Percentiles rank a stretch among this genome's conserved stretches.
Conservation (phyloP, 1,140 invertebrate species). For the Panagrolaimus sp. region DNA sequence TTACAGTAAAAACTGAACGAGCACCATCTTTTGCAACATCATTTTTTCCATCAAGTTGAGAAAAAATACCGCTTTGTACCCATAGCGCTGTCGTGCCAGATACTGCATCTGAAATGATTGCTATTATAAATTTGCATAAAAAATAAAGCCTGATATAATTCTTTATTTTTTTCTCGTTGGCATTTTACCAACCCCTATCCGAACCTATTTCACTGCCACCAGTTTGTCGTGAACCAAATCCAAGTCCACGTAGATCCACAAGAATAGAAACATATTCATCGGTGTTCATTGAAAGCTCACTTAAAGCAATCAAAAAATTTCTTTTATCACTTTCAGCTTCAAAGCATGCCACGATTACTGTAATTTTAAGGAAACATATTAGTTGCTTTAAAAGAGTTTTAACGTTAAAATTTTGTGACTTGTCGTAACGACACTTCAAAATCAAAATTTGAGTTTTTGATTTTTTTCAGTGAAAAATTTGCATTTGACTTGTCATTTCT, state of each 20-base stretch:
- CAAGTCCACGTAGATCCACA: background rate
- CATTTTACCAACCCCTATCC: background rate
- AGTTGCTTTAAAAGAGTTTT: no score
- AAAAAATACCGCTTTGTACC: background rate
- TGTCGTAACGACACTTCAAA: no score
- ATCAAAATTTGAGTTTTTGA: no score
- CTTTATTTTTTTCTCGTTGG: constrained; percentile 18
- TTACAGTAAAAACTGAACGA: constrained; percentile 6
- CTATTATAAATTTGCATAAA: background rate
- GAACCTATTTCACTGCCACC: background rate
- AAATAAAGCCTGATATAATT: constrained; percentile 21
- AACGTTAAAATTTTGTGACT: no score
- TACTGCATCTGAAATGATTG: constrained; percentile 21
- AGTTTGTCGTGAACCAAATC: background rate
- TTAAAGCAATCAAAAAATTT: constrained; percentile 28
- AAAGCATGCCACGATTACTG: constrained; percentile 32
- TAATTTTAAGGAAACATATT: constrained; percentile 11
- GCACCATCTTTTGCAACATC: background rate
- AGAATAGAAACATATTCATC: constrained; percentile 31
- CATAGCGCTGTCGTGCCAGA: constrained; percentile 13
- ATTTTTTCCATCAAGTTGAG: background rate
- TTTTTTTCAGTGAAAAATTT: no score
- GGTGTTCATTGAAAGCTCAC: constrained; percentile 30
- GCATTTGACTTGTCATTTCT: no score
- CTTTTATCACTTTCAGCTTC: constrained; percentile 16